These are phyloP conservation scores for Drosophila funebris DNA, from an alignment of 1,140 invertebrate species.

Conservation along the genomic window DNA sequence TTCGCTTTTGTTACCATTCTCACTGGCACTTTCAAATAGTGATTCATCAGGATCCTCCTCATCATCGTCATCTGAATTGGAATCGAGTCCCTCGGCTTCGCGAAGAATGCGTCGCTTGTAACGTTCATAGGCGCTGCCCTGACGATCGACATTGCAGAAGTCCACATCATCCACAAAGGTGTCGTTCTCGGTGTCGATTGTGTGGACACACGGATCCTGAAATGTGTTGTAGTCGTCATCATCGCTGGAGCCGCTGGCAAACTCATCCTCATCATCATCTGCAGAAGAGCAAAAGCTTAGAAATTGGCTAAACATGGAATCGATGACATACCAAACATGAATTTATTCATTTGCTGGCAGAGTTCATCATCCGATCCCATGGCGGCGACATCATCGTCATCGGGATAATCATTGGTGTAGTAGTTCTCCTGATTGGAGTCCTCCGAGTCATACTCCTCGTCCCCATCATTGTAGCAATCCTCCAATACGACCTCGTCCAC, in stretches of 20 bases:
- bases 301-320: background rate
- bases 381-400: conserved; percentile 80
- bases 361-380: conserved; percentile 71
- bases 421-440: conserved; percentile 86
- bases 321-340: conserved; percentile 63
- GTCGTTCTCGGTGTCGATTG: conserved; percentile 76
- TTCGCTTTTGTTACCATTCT: conserved; percentile 74
- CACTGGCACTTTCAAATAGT: conserved; percentile 51
- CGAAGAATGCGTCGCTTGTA: conserved; percentile 84
- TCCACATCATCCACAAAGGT: conserved; percentile 84
- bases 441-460: conserved; percentile 81
- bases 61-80: conserved; percentile 74
- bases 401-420: conserved; percentile 85
- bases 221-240: conserved; percentile 82
- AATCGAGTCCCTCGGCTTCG: conserved; percentile 70
- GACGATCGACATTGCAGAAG: conserved; percentile 84
- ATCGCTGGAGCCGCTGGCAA: conserved; percentile 79
- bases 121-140: conserved; percentile 85
- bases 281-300: background rate
- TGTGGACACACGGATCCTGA: conserved; percentile 82
- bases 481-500: conserved; percentile 69
- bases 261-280: conserved; percentile 72
- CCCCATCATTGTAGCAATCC: conserved; percentile 62
- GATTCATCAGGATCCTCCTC: conserved; percentile 41
- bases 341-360: conserved; percentile 66